Conservation (phyloP, 2,888 invertebrate genomes). For the Eilema sororculum region DNA sequence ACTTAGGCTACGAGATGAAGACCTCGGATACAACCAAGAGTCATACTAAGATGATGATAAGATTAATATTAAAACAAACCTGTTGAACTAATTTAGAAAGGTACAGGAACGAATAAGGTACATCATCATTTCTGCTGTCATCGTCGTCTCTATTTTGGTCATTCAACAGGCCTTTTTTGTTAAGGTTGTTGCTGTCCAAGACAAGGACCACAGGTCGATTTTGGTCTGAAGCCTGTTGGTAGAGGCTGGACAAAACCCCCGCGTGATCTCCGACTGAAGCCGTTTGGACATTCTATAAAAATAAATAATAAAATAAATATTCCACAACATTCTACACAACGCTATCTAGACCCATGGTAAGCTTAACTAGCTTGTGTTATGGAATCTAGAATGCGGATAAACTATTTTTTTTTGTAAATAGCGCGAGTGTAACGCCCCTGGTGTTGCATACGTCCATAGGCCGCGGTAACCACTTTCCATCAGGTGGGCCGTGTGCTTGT, state of each 20-base stretch:
- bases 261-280: conserved; percentile 34
- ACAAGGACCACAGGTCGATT: conserved; percentile 43
- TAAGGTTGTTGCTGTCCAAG: conserved; percentile 28
- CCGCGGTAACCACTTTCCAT: no score
- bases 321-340: no score
- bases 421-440: no score
- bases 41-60: no score
- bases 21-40: no score
- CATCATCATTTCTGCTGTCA: conserved; percentile 12
- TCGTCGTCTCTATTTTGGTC: conserved; percentile 19
- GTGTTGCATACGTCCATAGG: no score
- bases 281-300: conserved; percentile 34
- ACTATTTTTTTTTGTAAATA: no score
- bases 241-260: conserved; percentile 36
- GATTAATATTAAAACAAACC: conserved; percentile 25
- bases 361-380: no score
- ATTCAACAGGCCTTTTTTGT: not conserved
- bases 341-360: no score
- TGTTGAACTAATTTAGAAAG: conserved; percentile 37
- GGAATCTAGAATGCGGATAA: no score
- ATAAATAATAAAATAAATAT: not conserved
- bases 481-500: no score
- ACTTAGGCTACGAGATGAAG: no score
- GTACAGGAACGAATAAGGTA: conserved; percentile 26
- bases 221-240: conserved; percentile 37